phyloP scores from a whole-genome alignment of 1,140 invertebrate species.

The Lepeophtheirus salmonis region DNA sequence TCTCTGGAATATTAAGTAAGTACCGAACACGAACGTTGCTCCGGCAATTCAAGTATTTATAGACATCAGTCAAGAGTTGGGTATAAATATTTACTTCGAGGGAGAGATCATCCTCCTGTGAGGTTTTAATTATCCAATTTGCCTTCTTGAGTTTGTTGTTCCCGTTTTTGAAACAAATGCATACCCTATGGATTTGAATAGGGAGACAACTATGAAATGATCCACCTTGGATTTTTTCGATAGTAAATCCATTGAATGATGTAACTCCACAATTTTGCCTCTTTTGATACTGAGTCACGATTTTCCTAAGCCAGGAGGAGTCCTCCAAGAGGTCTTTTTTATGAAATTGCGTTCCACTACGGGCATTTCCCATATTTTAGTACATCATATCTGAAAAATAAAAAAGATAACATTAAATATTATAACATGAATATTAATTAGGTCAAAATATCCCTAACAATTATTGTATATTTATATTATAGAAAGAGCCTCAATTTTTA shows the following conservation, averaged over 20 bases:
- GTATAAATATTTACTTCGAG: slow-evolving; percentile 1
- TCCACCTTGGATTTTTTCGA: not conserved
- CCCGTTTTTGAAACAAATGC: slow-evolving; percentile 2
- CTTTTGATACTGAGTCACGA: not conserved
- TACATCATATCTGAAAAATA: not conserved
- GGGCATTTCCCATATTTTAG: not conserved
- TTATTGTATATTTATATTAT: too few relatives aligned
- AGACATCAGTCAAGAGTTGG: not conserved
- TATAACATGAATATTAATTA: too few relatives aligned
- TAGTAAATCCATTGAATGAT: not conserved
- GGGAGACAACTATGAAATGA: too few relatives aligned
- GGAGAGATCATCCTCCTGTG: not conserved
- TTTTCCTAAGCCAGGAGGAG: not conserved
- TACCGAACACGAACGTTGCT: slow-evolving; percentile 6
- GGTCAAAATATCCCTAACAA: too few relatives aligned
- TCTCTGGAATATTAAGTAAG: slow-evolving; percentile 9
- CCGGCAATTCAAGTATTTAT: slow-evolving; percentile 5
- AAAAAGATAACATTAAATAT: not conserved
- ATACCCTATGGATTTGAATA: not conserved
- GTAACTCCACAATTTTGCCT: not conserved
- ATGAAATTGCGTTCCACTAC: not conserved
- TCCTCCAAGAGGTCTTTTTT: not conserved
- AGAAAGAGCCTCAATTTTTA: too few relatives aligned
- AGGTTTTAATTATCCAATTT: slow-evolving; percentile 7
- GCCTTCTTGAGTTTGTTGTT: not conserved